Evolutionary conservation across 2,888 invertebrate species (phyloP), one percentile per base, ranked within the genome.

Genomic region (Plagodis pulveraria): DNA sequence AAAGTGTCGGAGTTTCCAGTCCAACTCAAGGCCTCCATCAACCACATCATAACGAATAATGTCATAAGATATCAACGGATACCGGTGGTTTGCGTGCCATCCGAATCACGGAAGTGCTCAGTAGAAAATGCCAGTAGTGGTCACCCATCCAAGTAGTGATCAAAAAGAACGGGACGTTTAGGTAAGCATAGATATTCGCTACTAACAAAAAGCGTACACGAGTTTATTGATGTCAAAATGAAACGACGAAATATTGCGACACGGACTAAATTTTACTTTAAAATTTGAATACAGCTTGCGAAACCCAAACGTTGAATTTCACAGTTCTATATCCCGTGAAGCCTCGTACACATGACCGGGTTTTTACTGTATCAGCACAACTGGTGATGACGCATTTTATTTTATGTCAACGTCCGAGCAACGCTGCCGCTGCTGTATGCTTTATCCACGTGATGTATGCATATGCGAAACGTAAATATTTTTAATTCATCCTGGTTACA

Each of bases 391-490:
- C 78, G 73, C 67, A 56, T 78, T 80, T 80, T 80, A 78, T 81
- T 78, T 76, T 66, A 72, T 67, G 70, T 70, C 70, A 72, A 69
- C 65, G 67, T 64, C 65, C 63, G 65, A 56, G 57, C 67, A 69
- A 67, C 69, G 66, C 45, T 67, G 66, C 22, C 22, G 22, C 1
- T 22, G 22, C 1, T 22, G 22, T 22, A 22, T 52, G 55, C 67
- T 68, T 66, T 83, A 83, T 83, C 83, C 75, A 61, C 64, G 65
- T 78, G 78, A 80, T 75, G 72, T 74, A 83, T 80, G 77, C 36
- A 48, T 61, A 55, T 45, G 40, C 50, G 67, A 64, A 65, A 76
- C 74, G 80, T 84, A 80, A 82, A 83, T 82, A 74, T 76, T 78
- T 79, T 69, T 72, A 73, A 81, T 74, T 74, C 72, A 67, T 78